A percentile compares a stretch with the other conserved stretches of the same genome.
Conservation (phyloP, 2,113 vertebrate genomes). For the Xiphophorus maculatus region DNA sequence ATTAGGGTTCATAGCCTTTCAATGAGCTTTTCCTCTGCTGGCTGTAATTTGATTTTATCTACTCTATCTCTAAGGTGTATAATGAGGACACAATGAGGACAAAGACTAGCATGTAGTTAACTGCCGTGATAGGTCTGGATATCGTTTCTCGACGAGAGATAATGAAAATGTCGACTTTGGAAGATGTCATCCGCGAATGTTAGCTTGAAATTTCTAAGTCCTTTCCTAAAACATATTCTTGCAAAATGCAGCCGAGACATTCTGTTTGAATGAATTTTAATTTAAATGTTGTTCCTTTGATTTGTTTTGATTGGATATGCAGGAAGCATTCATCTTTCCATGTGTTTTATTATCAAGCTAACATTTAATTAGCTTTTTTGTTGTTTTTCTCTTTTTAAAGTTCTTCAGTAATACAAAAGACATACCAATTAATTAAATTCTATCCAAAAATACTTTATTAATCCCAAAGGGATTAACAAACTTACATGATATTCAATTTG, state of each 20-base stretch:
- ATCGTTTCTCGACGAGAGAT: background rate
- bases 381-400: background rate
- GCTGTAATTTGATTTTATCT: constrained; percentile 53
- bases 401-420: background rate
- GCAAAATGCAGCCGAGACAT: background rate
- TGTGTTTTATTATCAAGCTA: too few species aligned
- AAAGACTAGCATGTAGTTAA: constrained; percentile 28
- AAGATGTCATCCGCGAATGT: background rate
- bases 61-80: constrained; percentile 30
- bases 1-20: constrained; percentile 28
- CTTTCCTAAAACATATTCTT: background rate
- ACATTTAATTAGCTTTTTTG: background rate
- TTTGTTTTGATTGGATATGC: background rate
- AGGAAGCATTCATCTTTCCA: background rate
- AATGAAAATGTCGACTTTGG: background rate
- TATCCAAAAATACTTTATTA: too few species aligned
- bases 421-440: too few species aligned
- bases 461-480: too few species aligned
- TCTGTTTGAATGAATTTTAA: background rate
- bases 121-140: background rate
- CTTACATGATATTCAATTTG: too few species aligned
- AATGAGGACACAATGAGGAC: constrained; percentile 36
- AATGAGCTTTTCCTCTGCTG: constrained; percentile 23
- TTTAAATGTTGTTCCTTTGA: background rate
- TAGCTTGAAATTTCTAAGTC: background rate